phyloP scores from a whole-genome alignment of 2,113 vertebrate genomes.

The Sinocyclocheilus anophthalmus region DNA sequence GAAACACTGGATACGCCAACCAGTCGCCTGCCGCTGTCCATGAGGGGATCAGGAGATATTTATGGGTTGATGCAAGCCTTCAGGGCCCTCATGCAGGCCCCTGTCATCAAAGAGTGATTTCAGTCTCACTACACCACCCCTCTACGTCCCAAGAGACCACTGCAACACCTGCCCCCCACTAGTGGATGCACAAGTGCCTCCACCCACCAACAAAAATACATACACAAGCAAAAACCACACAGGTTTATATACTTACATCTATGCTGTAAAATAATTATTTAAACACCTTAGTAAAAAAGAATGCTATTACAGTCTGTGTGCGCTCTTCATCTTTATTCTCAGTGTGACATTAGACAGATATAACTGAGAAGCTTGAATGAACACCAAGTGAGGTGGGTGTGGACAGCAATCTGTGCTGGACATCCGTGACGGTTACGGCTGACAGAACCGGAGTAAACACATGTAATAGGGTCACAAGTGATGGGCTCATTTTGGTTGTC shows the following conservation, averaged over 20 bases:
- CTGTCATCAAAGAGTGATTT: constrained; percentile 78
- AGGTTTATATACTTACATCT: neutral
- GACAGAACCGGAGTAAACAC: constrained; percentile 87
- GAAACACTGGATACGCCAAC: constrained; percentile 13
- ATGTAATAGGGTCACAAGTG: constrained; percentile 73
- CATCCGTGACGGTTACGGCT: constrained; percentile 86
- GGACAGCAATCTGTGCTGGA: constrained; percentile 68
- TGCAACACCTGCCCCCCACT: constrained; percentile 73
- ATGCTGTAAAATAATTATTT: neutral
- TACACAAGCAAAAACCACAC: constrained; percentile 50
- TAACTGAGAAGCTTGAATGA: constrained; percentile 8
- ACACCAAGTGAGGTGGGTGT: constrained; percentile 51
- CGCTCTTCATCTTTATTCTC: neutral
- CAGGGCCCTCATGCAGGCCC: constrained; percentile 58
- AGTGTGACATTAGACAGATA: neutral
- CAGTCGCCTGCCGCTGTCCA: constrained; percentile 10
- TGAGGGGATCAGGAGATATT: constrained; percentile 72
- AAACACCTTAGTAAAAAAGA: neutral
- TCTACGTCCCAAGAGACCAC: constrained; percentile 53
- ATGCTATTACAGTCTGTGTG: neutral
- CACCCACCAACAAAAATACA: constrained; percentile 53
- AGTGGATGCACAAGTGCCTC: constrained; percentile 59
- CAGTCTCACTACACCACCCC: constrained; percentile 61
- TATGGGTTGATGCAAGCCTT: constrained; percentile 66
- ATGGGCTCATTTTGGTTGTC: constrained; percentile 75